Base-by-base conservation (phyloP, 1,140 invertebrate species). In the Anastatus disparis region DNA sequence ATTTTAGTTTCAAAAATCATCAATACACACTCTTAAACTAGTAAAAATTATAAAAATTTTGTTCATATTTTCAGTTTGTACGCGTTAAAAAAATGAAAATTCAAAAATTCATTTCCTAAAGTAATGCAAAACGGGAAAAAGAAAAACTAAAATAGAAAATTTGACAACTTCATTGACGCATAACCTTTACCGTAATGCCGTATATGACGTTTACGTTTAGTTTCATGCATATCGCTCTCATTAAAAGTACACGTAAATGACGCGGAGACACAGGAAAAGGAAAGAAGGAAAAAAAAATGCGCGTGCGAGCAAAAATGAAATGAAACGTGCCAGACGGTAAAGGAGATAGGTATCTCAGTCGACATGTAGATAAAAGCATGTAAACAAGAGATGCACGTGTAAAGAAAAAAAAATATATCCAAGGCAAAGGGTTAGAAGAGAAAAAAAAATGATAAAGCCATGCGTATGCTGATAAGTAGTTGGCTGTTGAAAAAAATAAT, bases 391-490 rank as follows among this genome's bases (percentile, higher is more conserved):
- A 29, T 50, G 48, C 42, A 9, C 27, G 67, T 52, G 63, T 48
- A 64, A 61, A 46, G 61, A 63, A 72, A 66, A 38, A 70, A 44
- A 58, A 50, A 35, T 4, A 27, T 15, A 35, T 35, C 15, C 42
- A 13, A 29, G 70, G 40, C 66, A 61, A 71, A n/a, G n/a, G n/a
- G n/a, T n/a, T n/a, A n/a, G n/a, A 40, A 72, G 50, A 59, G 42
- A 61, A 65, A 35, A 35, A 35, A 58, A 9, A 24, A 24, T 44
- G 44, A 61, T 42, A 66, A 27, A 70, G 55, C 26, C 40, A 50
- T n/a, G 38, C 13, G 71, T 46, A 22, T 26, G n/a, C 2, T 26
- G 48, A 53, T 35, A 38, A 53, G 31, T 35, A 6, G 31, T 35
- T 6, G 4, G n/a, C n/a, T n/a, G n/a, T n/a, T n/a, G n/a, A 35